Evolutionary conservation across 2,888 invertebrate genomes (phyloP), one percentile per base, ranked within the genome.

Genomic region (Fragum whitleyi): DNA sequence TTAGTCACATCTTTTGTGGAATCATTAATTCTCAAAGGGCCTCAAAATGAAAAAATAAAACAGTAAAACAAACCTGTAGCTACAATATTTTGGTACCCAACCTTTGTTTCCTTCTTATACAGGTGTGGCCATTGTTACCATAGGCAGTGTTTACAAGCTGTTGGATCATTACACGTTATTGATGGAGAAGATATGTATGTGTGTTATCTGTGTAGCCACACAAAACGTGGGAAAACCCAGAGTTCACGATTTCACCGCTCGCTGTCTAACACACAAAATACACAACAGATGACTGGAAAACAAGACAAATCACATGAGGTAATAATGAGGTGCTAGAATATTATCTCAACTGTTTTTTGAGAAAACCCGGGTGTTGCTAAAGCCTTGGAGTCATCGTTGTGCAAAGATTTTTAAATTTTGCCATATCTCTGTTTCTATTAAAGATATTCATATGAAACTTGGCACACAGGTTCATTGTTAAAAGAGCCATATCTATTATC

Each of bases 121-220:
- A 93, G 93, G 72, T 94, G 94, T 89, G 93, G 93, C 14, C 94
- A 94, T 78, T 87, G 91, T 70, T 94, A 93, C 85, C 94, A 94
- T 76, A 81, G 87, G n/a, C 78, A 87, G 0, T 93, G 93, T 81
- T 87, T 93, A 51, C 87, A 90, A 42, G 89, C 91, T 14, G 88
- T 90, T 0, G 92, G 92, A 1, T 92, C 92, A 0, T 82, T 90
- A 21, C 89, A 90, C 65, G 83, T 90, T 1, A 81, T 92, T 19
- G 91, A 91, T 57, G 91, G 91, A 0, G 92, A 92, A 72, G 92
- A 92, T 23, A 85, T 86, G n/a, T 92, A 92, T 89, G 86, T 88
- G 23, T 93, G 93, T 83, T 92, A 91, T 72, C 83, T 91, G 75
- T 93, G 93, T 81, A 92, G 90, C 81, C 92, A 90, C 61, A 85